Evolutionary conservation across 1,140 invertebrate genomes (phyloP), one percentile per base, ranked within the genome.

Genomic region (Rhynchophorus ferrugineus): DNA sequence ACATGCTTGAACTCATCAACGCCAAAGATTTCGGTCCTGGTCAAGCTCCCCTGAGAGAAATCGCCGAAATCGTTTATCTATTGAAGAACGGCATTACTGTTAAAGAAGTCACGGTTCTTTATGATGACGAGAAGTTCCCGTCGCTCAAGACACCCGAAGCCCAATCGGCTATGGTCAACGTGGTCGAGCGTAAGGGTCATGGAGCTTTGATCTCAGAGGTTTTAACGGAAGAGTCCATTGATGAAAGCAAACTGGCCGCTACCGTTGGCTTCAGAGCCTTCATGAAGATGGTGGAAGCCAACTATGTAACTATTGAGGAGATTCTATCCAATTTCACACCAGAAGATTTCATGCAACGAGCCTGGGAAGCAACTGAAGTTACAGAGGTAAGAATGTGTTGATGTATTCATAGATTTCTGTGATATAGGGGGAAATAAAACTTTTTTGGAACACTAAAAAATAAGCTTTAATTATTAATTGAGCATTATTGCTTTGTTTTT

Each of bases 261-360:
- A 87, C 84, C 46, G 82, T 86, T 45, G 87, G 87, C 6, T 89
- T 90, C 66, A 79, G 80, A 59, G 87, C 88, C 3, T 87, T 90
- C 61, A 83, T 90, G 72, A 82, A 80, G 61, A 89, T 91, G 85
- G 79, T 90, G 6, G 84, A 89, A 63, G 70, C 84, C 37, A 81
- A 85, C 60, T 80, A 88, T 65, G 80, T 82, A 11, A 83, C 83
- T 2, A 84, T 91, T 18, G 85, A 90, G 69, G 87, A 89, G 71
- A 81, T 90, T 17, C 85, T 90, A 50, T 81, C 83, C 8, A 81
- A 88, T 49, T 85, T 89, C 62, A 79, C 78, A 45, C 84, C 85
- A 9, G 83, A 89, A 71, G 88, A 90, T 65, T 91, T 92, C 62
- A 80, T 82, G 48, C 78, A 83, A 20, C 76, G 81, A 49, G 78